These are phyloP conservation scores for Noctua comes DNA, from an alignment of 2,888 invertebrate genomes.

Conservation along the genomic window DNA sequence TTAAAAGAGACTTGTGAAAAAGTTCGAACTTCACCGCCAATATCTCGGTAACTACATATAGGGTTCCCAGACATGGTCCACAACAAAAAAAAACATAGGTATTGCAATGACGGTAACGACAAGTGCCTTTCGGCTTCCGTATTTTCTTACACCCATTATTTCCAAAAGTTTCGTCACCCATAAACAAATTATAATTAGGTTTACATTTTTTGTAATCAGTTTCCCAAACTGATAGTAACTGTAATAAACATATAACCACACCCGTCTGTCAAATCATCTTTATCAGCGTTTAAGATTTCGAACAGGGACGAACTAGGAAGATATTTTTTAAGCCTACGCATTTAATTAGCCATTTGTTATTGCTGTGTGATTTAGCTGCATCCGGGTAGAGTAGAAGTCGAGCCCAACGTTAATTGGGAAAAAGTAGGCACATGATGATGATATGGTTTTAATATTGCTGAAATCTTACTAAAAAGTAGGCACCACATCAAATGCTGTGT, in stretches of 20 bases:
- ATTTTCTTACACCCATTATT: too few relatives aligned
- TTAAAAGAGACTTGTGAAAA: too few relatives aligned
- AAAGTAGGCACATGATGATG: not conserved
- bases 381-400: not conserved
- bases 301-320: slow-evolving; percentile 43
- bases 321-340: too few relatives aligned
- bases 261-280: slow-evolving; percentile 31
- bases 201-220: slow-evolving; percentile 30
- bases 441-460: not conserved
- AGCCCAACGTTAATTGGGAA: not conserved
- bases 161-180: not conserved
- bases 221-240: not conserved
- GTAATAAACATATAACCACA: slow-evolving; percentile 43
- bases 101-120: too few relatives aligned
- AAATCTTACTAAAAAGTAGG: not conserved
- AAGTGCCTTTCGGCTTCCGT: too few relatives aligned
- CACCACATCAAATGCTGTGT: not conserved
- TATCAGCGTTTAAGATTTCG: slow-evolving; percentile 24
- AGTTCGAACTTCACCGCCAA: too few relatives aligned
- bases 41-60: too few relatives aligned
- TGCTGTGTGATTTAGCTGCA: not conserved
- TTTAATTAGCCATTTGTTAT: not conserved
- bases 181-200: slow-evolving; percentile 21
- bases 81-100: too few relatives aligned
- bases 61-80: too few relatives aligned